phyloP scores from a whole-genome alignment of 2,113 vertebrate genomes.

The Macrotus californicus region DNA sequence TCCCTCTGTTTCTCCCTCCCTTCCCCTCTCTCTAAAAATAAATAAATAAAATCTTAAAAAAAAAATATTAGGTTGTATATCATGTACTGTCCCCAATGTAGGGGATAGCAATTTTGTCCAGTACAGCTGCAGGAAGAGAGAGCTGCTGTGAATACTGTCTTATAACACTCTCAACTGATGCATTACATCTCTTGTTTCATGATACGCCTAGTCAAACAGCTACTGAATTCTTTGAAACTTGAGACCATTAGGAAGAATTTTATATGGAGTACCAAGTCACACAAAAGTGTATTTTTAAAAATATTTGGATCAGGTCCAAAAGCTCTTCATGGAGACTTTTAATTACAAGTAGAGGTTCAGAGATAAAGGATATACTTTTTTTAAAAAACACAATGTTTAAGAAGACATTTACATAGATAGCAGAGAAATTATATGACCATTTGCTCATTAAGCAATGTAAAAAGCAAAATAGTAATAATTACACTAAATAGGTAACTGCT shows the following conservation, averaged over 20 bases:
- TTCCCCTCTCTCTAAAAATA: too few relatives aligned
- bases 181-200: neutral
- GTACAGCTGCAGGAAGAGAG: neutral
- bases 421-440: neutral
- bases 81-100: neutral
- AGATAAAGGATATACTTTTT: neutral
- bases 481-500: neutral
- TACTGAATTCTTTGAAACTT: conserved; percentile 26
- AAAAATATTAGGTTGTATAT: neutral
- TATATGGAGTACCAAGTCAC: neutral
- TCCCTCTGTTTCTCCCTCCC: too few relatives aligned
- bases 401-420: neutral
- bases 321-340: neutral
- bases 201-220: neutral
- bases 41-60: too few relatives aligned
- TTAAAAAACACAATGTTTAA: neutral
- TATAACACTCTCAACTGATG: neutral
- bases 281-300: neutral
- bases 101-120: neutral
- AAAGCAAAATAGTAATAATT: neutral
- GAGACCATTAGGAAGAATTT: neutral
- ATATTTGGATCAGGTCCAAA: neutral
- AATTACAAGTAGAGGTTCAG: neutral
- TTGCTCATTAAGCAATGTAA: neutral
- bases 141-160: neutral